phyloP scores from a whole-genome alignment of 1,140 invertebrate species.

The Calephelis nemesis region DNA sequence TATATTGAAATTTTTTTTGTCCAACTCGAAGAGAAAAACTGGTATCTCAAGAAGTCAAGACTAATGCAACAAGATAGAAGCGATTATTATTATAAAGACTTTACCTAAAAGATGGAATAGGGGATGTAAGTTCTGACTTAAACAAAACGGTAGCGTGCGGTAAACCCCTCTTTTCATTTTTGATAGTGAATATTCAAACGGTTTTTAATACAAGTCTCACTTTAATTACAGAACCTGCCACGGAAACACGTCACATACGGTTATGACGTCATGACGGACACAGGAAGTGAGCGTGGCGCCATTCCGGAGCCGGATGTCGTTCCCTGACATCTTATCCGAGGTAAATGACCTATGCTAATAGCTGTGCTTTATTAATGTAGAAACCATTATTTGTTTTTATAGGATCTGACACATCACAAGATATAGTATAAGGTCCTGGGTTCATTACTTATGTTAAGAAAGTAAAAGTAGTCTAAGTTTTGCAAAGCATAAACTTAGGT shows the following conservation, averaged over 20 bases:
- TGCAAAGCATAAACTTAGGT: too few species aligned
- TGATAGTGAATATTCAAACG: not conserved
- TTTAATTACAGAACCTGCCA: conserved; percentile 35
- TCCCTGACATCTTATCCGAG: conserved; percentile 52
- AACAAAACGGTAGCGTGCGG: not conserved
- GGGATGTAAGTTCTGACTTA: too few species aligned
- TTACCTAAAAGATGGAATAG: too few species aligned
- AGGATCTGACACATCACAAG: not conserved
- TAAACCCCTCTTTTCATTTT: not conserved
- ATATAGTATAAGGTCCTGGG: not conserved
- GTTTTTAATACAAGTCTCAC: conserved; percentile 4
- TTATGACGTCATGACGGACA: conserved; percentile 60
- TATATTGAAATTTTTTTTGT: too few species aligned
- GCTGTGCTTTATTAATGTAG: conserved; percentile 24
- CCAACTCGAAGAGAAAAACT: too few species aligned
- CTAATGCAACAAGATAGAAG: too few species aligned
- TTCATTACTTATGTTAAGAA: too few species aligned
- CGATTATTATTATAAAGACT: too few species aligned
- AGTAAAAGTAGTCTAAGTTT: too few species aligned
- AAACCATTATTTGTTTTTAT: conserved; percentile 8
- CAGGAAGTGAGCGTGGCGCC: conserved; percentile 52
- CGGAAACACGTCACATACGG: conserved; percentile 64
- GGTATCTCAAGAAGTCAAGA: too few species aligned
- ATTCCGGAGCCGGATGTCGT: conserved; percentile 59
- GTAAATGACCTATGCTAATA: conserved; percentile 51